Conservation (phyloP, 2,113 vertebrate genomes). For the Eira barbara region DNA sequence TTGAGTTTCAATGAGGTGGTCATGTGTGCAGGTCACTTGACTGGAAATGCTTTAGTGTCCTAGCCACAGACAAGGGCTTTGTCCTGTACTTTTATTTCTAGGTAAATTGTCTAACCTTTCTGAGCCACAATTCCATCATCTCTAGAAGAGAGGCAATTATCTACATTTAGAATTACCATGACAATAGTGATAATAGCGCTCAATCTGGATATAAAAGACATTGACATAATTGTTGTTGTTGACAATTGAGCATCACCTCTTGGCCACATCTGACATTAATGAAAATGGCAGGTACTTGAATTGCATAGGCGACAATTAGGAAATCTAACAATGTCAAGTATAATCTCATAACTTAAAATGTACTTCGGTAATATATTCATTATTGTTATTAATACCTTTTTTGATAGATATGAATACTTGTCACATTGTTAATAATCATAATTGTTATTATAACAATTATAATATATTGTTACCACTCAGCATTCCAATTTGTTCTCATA, state of each 20-base stretch:
- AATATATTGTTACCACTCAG: not conserved
- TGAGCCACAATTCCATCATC: not conserved
- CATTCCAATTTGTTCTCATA: not conserved
- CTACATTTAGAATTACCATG: not conserved
- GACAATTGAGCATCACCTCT: not conserved
- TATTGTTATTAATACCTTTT: not conserved
- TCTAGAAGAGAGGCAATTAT: not conserved
- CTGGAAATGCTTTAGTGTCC: not conserved
- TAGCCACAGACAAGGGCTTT: not conserved
- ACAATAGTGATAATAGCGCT: not conserved
- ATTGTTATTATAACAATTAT: not conserved
- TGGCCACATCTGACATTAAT: not conserved
- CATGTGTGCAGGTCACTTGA: not conserved
- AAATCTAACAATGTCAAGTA: not conserved
- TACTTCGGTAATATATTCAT: not conserved
- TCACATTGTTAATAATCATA: conserved; percentile 1
- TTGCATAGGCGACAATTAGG: not conserved
- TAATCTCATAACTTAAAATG: not conserved
- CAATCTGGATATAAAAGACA: not conserved
- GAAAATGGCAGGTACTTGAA: not conserved
- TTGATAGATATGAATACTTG: not conserved
- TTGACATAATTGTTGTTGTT: not conserved
- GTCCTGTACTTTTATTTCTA: not conserved
- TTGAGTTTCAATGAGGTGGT: not conserved
- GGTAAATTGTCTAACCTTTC: not conserved